Evolutionary conservation across 2,113 vertebrate species (phyloP).

Genomic region (Collichthys lucidus): DNA sequence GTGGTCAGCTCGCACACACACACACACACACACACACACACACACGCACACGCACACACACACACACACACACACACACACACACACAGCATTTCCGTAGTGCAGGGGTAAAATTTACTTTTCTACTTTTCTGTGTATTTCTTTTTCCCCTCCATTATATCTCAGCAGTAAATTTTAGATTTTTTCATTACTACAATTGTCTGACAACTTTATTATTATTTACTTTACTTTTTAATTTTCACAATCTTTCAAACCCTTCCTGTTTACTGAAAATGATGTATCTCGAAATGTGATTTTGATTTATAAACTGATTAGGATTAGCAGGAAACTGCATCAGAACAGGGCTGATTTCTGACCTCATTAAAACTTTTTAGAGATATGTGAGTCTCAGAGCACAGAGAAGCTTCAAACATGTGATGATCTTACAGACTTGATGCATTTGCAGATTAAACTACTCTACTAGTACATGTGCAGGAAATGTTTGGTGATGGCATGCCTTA

Average conservation of each 20-base stretch:
- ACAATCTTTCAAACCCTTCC: neutral
- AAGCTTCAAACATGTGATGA: too few species aligned
- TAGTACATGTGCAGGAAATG: neutral
- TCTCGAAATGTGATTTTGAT: neutral
- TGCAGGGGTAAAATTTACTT: neutral
- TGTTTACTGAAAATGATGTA: neutral
- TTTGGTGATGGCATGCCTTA: neutral
- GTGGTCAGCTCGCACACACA: neutral
- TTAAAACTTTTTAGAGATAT: neutral
- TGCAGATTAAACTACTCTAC: neutral
- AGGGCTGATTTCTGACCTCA: neutral
- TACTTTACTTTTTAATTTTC: neutral
- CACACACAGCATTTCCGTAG: neutral
- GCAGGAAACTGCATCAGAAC: neutral
- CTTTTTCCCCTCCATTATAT: neutral
- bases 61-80: too few species aligned
- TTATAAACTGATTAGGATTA: neutral
- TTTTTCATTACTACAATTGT: neutral
- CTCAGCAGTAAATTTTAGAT: neutral
- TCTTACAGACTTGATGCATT: too few species aligned
- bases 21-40: neutral
- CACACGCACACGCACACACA: neutral
- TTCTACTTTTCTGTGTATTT: too few species aligned
- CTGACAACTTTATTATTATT: neutral
- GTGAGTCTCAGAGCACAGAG: neutral